Conservation (phyloP, 2,888 invertebrate species). For the Cheiracanthium punctorium region DNA sequence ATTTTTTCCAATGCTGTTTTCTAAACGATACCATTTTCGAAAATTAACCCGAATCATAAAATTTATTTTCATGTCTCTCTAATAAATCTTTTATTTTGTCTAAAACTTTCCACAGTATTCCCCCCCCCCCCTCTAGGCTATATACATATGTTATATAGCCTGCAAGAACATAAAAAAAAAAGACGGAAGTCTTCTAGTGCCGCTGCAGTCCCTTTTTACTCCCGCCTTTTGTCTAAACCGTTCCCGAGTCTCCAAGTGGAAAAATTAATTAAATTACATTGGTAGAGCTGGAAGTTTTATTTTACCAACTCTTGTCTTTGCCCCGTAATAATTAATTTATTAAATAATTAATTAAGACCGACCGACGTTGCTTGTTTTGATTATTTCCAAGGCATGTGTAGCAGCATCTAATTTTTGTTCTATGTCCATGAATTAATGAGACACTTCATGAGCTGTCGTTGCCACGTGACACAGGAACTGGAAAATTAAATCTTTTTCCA, state of each 20-base stretch:
- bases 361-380: slow-evolving; percentile 26
- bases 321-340: slow-evolving; percentile 52
- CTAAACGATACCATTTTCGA: background rate
- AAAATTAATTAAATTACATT: slow-evolving; percentile 44
- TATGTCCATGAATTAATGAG: slow-evolving; percentile 50
- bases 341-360: slow-evolving; percentile 45
- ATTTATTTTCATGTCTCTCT: slow-evolving; percentile 11
- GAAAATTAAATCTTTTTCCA: slow-evolving; percentile 25
- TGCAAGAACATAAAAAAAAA: background rate
- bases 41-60: background rate
- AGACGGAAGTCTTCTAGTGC: background rate
- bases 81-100: slow-evolving; percentile 6
- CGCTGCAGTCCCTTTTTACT: slow-evolving; percentile 11
- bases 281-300: slow-evolving; percentile 27
- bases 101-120: slow-evolving; percentile 17
- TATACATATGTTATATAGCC: too few relatives aligned
- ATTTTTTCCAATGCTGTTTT: background rate
- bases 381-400: background rate
- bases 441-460: slow-evolving; percentile 26
- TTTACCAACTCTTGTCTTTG: slow-evolving; percentile 17
- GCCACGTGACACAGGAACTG: background rate
- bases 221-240: slow-evolving; percentile 14
- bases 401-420: slow-evolving; percentile 2
- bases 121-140: too few relatives aligned
- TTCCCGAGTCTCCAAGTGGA: slow-evolving; percentile 19